These are phyloP conservation scores for Scytalopus superciliaris DNA, from an alignment of 2,113 vertebrate species.

Conservation along the genomic window DNA sequence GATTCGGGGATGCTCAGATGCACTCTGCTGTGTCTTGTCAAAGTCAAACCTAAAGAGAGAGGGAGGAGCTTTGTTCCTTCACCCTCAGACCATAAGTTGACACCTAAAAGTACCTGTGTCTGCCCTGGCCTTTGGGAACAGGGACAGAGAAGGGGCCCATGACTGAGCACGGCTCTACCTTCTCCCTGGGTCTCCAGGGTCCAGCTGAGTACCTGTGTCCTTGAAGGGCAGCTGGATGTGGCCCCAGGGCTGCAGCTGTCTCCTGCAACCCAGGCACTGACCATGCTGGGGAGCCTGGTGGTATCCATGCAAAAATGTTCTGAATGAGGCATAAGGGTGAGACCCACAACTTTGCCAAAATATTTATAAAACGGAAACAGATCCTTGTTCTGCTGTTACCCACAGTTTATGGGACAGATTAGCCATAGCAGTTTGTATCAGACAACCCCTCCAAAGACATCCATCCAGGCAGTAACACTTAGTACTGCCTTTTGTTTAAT, in stretches of 20 bases:
- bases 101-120: not conserved
- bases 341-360: not conserved
- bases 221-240: not conserved
- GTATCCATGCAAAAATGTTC: not conserved
- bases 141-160: not conserved
- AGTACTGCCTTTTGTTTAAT: not conserved
- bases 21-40: not conserved
- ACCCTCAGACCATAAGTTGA: not conserved
- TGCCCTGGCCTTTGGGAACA: not conserved
- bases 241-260: accelerated
- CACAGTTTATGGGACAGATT: not conserved
- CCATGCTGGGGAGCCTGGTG: accelerated
- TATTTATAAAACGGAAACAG: not conserved
- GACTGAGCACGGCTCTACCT: not conserved
- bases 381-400: not conserved
- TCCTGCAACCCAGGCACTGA: not conserved
- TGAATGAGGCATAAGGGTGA: not conserved
- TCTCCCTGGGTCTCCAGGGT: accelerated
- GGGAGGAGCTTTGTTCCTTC: not conserved
- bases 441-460: not conserved
- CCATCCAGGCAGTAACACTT: not conserved
- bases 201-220: accelerated
- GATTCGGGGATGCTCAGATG: not conserved
- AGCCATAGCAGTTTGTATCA: not conserved
- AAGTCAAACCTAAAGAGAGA: not conserved